A percentile compares a stretch with the other conserved stretches of the same genome.
These are phyloP conservation scores for Lipotes vexillifer DNA, from an alignment of 2,113 vertebrate species.

Conservation along the genomic window DNA sequence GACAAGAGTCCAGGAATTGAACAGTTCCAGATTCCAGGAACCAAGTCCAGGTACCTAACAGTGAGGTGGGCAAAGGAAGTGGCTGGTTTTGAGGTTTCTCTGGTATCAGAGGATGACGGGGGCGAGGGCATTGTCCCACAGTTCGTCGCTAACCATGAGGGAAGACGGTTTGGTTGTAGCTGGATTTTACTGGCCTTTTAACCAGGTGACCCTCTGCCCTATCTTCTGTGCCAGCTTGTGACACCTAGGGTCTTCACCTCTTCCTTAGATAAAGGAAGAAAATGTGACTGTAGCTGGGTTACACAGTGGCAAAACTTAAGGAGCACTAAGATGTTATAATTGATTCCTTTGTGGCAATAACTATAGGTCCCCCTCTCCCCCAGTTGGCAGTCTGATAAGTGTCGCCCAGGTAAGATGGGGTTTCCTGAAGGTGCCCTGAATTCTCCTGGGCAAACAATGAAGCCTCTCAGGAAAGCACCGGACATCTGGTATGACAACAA, in stretches of 20 bases:
- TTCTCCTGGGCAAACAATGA: background rate
- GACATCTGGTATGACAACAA: background rate
- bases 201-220: background rate
- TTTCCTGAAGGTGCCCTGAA: background rate
- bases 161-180: background rate
- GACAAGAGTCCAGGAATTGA: background rate
- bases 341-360: background rate
- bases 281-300: background rate
- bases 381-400: background rate
- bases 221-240: background rate
- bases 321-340: background rate
- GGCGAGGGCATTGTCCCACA: background rate
- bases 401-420: background rate
- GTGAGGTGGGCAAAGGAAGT: background rate
- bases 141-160: fast-evolving
- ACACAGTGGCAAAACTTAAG: background rate
- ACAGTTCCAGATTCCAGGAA: background rate
- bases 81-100: background rate
- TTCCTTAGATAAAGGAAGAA: constrained; percentile 4
- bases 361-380: background rate
- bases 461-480: background rate
- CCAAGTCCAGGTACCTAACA: background rate
- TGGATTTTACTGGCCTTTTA: background rate
- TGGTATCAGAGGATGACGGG: background rate
- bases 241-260: background rate